These are phyloP conservation scores for Microvelia longipes DNA, from an alignment of 1,140 invertebrate species.

Conservation along the genomic window DNA sequence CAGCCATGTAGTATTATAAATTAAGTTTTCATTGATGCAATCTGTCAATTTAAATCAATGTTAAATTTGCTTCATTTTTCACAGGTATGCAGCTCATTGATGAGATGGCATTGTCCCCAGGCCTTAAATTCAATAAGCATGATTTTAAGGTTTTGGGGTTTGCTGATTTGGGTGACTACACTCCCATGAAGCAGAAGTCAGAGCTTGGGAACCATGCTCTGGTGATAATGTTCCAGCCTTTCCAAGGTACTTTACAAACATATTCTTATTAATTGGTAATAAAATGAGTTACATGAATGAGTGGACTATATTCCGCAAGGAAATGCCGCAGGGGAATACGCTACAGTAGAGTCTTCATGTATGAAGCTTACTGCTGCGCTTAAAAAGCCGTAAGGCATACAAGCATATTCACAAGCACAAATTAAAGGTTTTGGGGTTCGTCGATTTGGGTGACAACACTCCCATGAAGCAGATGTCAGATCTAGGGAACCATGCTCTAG, in stretches of 20 bases:
- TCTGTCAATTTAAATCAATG: too few relatives aligned
- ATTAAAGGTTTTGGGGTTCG: neutral
- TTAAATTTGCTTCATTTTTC: neutral
- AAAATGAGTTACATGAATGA: too few relatives aligned
- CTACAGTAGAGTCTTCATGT: too few relatives aligned
- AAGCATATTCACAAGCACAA: too few relatives aligned
- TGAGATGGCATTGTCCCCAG: neutral
- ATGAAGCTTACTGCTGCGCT: too few relatives aligned
- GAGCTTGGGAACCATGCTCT: neutral
- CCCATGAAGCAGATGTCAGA: neutral
- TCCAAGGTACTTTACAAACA: neutral
- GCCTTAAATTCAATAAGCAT: neutral
- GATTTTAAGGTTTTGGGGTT: neutral
- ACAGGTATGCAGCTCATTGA: neutral
- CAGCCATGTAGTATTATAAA: too few relatives aligned
- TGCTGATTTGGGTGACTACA: neutral
- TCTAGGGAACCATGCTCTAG: neutral
- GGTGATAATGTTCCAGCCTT: neutral
- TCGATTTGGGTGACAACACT: neutral
- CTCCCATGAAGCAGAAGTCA: neutral
- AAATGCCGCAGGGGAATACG: too few relatives aligned
- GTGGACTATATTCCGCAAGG: too few relatives aligned
- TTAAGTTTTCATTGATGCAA: too few relatives aligned
- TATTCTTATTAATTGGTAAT: neutral
- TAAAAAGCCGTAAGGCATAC: too few relatives aligned